phyloP scores from a whole-genome alignment of 2,888 invertebrate genomes.

The Heliconius ethilla region DNA sequence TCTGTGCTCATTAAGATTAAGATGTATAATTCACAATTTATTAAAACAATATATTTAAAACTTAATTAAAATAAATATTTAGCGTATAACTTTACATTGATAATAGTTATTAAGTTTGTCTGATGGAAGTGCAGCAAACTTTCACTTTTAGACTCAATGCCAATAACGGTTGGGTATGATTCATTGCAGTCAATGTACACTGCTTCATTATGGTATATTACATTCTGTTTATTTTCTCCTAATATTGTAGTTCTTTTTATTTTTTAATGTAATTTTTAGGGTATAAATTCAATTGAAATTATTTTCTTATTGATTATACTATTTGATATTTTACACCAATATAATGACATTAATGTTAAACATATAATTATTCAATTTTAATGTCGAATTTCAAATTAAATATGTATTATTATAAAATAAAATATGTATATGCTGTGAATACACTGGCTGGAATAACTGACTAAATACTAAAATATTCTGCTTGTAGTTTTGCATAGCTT shows the following conservation, averaged over 20 bases:
- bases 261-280: no score
- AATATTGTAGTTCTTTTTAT: background rate
- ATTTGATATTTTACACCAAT: no score
- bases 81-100: constrained; percentile 42
- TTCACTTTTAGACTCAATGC: constrained; percentile 80
- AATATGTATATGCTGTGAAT: constrained; percentile 1
- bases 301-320: no score
- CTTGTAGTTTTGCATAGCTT: constrained; percentile 1
- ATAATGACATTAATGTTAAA: no score
- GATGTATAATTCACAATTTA: no score
- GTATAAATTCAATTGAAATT: no score
- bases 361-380: no score
- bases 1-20: background rate
- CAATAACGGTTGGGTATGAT: constrained; percentile 72
- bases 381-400: no score
- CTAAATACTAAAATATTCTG: constrained; percentile 18
- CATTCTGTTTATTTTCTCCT: constrained; percentile 13
- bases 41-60: background rate
- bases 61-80: background rate
- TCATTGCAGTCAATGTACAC: constrained; percentile 58
- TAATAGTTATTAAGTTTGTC: constrained; percentile 61
- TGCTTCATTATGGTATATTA: constrained; percentile 36
- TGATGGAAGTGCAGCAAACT: constrained; percentile 67
- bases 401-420: no score
- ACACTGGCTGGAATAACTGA: background rate